Evolutionary conservation across 1,140 invertebrate genomes (phyloP).

Genomic region (Drosophila gunungcola): DNA sequence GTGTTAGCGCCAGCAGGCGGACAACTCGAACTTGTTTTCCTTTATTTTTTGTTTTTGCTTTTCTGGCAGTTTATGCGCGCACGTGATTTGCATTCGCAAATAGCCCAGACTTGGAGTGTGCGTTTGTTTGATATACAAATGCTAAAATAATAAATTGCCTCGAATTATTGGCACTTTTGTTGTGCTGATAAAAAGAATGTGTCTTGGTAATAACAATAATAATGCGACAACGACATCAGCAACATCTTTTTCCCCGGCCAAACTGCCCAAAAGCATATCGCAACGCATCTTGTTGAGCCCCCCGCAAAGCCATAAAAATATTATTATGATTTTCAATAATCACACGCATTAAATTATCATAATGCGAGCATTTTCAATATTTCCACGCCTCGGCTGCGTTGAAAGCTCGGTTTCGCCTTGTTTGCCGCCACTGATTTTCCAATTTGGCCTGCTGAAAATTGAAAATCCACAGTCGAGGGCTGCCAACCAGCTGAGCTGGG

Average conservation of each 20-base stretch:
- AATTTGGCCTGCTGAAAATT: slow-evolving; percentile 53
- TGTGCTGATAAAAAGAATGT: slow-evolving; percentile 78
- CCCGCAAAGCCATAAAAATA: slow-evolving; percentile 72
- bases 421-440: slow-evolving; percentile 46
- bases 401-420: slow-evolving; percentile 14
- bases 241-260: slow-evolving; percentile 42
- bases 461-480: slow-evolving; percentile 19
- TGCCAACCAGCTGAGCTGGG: slow-evolving; percentile 15
- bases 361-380: slow-evolving; percentile 78
- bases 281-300: slow-evolving; percentile 42
- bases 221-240: slow-evolving; percentile 75
- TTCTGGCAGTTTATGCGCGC: slow-evolving; percentile 68
- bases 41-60: slow-evolving; percentile 35
- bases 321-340: slow-evolving; percentile 83
- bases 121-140: slow-evolving; percentile 67
- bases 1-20: slow-evolving; percentile 55
- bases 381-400: slow-evolving; percentile 43
- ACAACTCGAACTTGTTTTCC: slow-evolving; percentile 31
- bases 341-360: slow-evolving; percentile 81
- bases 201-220: slow-evolving; percentile 82
- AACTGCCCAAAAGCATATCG: slow-evolving; percentile 13
- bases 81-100: slow-evolving; percentile 81
- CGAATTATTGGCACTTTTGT: slow-evolving; percentile 80
- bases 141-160: slow-evolving; percentile 82
- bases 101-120: slow-evolving; percentile 48